phyloP scores from a whole-genome alignment of 2,888 invertebrate species.

The Pandemis cinnamomeana region DNA sequence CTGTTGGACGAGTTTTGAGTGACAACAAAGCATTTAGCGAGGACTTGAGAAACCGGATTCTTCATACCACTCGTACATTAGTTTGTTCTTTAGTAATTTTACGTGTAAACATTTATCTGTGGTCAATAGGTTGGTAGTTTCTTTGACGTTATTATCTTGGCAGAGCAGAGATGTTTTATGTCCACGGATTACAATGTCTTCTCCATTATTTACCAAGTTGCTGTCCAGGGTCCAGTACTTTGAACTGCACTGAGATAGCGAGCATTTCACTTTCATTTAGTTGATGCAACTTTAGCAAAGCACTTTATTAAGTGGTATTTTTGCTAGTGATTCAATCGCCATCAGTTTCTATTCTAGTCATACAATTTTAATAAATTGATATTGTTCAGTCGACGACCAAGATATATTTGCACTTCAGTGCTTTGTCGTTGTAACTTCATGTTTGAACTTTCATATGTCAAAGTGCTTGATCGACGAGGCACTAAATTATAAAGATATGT shows the following conservation, averaged over 20 bases:
- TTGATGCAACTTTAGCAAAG: no score
- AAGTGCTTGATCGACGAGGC: no score
- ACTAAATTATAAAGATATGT: no score
- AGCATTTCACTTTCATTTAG: background rate
- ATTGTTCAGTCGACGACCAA: no score
- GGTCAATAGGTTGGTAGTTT: background rate
- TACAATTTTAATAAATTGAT: no score
- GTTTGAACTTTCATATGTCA: no score
- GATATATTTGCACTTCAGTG: no score
- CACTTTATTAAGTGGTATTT: no score
- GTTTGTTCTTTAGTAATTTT: background rate
- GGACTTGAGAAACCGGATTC: slow-evolving; percentile 27
- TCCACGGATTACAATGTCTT: background rate
- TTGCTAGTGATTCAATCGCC: no score
- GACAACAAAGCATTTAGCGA: slow-evolving; percentile 34
- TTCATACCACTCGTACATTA: background rate
- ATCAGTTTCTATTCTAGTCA: no score
- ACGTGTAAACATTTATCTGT: background rate
- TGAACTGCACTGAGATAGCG: no score
- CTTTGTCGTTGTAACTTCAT: no score
- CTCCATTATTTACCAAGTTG: background rate
- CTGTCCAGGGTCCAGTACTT: background rate
- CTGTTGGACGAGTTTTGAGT: slow-evolving; percentile 28
- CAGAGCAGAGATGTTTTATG: background rate
- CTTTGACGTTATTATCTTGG: background rate